A percentile compares a stretch with the other conserved stretches of the same genome.
phyloP scores from a whole-genome alignment of 2,113 vertebrate species.

The Gnathonemus echidnorhynchus region DNA sequence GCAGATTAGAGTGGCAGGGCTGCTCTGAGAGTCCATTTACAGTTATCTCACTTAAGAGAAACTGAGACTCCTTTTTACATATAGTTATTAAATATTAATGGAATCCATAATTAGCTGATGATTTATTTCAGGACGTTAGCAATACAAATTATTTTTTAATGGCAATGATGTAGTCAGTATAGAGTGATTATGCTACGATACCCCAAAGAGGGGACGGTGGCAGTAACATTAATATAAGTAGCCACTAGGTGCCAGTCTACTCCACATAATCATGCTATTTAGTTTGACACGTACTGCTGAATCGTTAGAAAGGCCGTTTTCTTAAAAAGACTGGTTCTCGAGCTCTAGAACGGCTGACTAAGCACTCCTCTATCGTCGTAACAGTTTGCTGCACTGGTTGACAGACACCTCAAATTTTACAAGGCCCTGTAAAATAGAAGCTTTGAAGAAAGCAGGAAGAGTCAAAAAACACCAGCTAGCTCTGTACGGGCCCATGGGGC shows the following conservation, averaged over 20 bases:
- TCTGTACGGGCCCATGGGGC: background rate
- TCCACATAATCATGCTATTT: background rate
- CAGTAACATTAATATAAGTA: background rate
- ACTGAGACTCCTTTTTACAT: background rate
- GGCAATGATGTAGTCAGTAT: background rate
- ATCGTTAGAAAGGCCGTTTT: background rate
- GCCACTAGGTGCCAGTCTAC: slow-evolving; percentile 1
- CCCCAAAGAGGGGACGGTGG: background rate
- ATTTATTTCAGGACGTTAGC: background rate
- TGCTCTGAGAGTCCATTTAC: background rate
- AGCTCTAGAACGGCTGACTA: background rate
- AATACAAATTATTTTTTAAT: background rate
- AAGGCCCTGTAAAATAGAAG: background rate
- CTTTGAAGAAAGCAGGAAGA: background rate
- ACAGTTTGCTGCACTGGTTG: background rate
- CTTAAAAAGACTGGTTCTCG: slow-evolving; percentile 5
- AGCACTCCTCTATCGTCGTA: background rate
- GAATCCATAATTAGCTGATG: background rate
- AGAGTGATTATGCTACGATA: background rate
- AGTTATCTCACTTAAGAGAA: background rate
- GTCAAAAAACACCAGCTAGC: background rate
- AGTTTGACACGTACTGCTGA: background rate
- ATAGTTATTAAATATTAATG: background rate
- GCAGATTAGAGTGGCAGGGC: background rate
- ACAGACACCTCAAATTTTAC: background rate